A percentile compares a stretch with the other conserved stretches of the same genome.
Conservation (phyloP, 2,113 vertebrate species). For the Ammodytes marinus region DNA sequence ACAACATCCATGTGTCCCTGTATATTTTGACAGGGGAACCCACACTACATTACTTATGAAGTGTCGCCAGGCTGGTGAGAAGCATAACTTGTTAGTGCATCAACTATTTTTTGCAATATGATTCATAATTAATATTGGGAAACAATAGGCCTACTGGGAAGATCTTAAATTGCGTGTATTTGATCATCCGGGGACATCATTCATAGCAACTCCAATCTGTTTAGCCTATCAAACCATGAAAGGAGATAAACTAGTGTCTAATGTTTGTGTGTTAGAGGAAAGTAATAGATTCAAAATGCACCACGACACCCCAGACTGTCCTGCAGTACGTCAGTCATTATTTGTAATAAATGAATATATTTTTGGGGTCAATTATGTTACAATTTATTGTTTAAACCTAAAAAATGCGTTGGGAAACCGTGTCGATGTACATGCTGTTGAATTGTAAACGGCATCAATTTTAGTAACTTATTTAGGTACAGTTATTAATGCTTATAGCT, state of each 20-base stretch:
- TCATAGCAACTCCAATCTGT: constrained; percentile 48
- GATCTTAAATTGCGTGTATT: constrained; percentile 31
- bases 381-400: not conserved
- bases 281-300: constrained; percentile 52
- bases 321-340: not conserved
- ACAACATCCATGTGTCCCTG: not conserved
- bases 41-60: constrained; percentile 1
- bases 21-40: constrained; percentile 8
- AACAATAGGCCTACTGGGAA: constrained; percentile 9
- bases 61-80: not conserved
- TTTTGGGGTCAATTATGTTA: not conserved
- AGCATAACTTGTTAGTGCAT: not conserved
- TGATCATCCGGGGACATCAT: constrained; percentile 44
- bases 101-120: constrained; percentile 24
- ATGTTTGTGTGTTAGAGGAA: constrained; percentile 43
- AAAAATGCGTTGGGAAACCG: not conserved
- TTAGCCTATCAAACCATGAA: constrained; percentile 56
- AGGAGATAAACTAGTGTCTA: constrained; percentile 29
- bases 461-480: not conserved
- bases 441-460: not conserved
- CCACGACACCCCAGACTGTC: constrained; percentile 14
- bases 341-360: constrained; percentile 16
- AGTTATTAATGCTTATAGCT: constrained; percentile 4
- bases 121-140: constrained; percentile 31
- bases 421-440: not conserved